Evolutionary conservation across 1,140 invertebrate genomes (phyloP), one percentile per base, ranked within the genome.

Genomic region (Aricia agestis): DNA sequence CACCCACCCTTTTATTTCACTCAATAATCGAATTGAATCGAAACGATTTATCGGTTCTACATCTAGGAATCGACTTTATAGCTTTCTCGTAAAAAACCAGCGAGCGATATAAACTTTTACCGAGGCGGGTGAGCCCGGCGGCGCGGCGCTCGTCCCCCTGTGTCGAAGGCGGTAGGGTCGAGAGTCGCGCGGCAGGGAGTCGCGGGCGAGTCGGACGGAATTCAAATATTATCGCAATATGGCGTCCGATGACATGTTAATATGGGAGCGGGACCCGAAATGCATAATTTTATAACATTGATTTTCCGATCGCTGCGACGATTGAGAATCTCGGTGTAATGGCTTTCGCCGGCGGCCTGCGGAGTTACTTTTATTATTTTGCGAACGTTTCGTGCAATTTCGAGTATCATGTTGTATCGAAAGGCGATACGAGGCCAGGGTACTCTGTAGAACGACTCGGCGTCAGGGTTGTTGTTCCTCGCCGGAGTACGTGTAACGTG

Each of bases 231-330:
- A 84, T 80, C 72, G 76, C 86, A 88, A 85, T 84, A 88, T 86
- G 84, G 83, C 83, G 82, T 72, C 78, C 78, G 78, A 87, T 86
- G 85, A 87, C 85, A 87, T 87, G 85, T 87, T 87, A 87, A 87
- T 87, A 87, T 80, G 83, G 72, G 76, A 63, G 72, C 74, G 68
- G 83, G 82, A 76, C 72, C 78, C 83, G 83, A 83, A 83, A 87
- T 86, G 83, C 83, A 87, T 87, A 86, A 87, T 86, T 84, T 85
- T 85, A 82, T 87, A 79, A 81, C 74, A 68, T 75, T 76, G 74
- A 76, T 76, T 82, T 80, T 74, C 78, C 74, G 72, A 74, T 74
- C 68, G 42, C 58, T 17, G 58, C 31, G 52, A 69, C 59, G 58
- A 61, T 69, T 69, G 59, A 58, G 57, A 36, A 42, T 70, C 19